A percentile compares a stretch with the other conserved stretches of the same genome.
phyloP scores from a whole-genome alignment of 1,140 invertebrate species.

The Gonatopus flavifemur region DNA sequence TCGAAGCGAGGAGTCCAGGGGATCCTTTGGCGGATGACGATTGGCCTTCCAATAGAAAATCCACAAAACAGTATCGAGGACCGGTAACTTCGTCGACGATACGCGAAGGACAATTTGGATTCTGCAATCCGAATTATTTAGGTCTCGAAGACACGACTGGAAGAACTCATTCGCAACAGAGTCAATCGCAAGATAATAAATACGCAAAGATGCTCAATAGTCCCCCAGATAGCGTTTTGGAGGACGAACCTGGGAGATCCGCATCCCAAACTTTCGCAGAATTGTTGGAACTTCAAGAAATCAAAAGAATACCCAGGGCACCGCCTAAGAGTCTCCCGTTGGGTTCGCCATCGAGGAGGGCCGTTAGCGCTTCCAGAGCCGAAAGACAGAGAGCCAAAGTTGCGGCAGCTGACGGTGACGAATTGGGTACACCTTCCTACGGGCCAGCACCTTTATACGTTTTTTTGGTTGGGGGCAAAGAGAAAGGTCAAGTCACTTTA shows the following conservation, averaged over 20 bases:
- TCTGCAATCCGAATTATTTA: constrained; percentile 75
- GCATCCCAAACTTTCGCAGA: constrained; percentile 54
- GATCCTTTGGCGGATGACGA: constrained; percentile 58
- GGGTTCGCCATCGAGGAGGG: constrained; percentile 51
- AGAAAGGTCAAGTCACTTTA: constrained; percentile 68
- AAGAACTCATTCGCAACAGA: constrained; percentile 5
- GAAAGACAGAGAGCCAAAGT: constrained; percentile 54
- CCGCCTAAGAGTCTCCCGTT: constrained; percentile 53
- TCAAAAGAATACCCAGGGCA: constrained; percentile 41
- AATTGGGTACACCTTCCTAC: constrained; percentile 35
- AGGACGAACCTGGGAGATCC: constrained; percentile 56
- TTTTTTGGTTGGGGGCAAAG: constrained; percentile 68
- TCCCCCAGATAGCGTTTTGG: constrained; percentile 59
- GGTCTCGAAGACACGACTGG: constrained; percentile 60
- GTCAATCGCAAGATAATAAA: constrained; percentile 48
- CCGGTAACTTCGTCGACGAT: constrained; percentile 45
- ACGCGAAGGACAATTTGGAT: constrained; percentile 63
- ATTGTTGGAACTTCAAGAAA: constrained; percentile 50
- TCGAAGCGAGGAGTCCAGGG: constrained; percentile 63
- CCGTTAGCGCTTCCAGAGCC: constrained; percentile 55
- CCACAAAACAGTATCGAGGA: constrained; percentile 31
- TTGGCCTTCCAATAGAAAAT: constrained; percentile 54
- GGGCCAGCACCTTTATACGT: constrained; percentile 64
- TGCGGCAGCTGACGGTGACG: constrained; percentile 38
- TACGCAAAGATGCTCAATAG: constrained; percentile 59